phyloP scores from a whole-genome alignment of 1,140 invertebrate genomes.

The Diabrotica virgifera region DNA sequence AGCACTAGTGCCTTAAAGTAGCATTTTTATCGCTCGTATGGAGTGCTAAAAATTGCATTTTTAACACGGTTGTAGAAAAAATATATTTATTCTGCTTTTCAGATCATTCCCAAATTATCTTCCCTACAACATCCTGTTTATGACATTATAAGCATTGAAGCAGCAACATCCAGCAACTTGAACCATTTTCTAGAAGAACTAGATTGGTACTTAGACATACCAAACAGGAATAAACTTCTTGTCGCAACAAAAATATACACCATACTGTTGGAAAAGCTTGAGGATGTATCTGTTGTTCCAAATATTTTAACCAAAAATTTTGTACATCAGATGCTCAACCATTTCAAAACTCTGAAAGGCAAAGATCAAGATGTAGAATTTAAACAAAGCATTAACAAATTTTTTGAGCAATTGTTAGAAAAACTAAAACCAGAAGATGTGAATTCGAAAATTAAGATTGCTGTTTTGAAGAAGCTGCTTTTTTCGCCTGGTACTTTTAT shows the following conservation, averaged over 20 bases:
- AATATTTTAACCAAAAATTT: conserved; percentile 44
- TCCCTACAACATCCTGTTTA: conserved; percentile 60
- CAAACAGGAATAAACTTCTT: conserved; percentile 59
- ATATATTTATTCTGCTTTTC: conserved; percentile 33
- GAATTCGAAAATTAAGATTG: conserved; percentile 53
- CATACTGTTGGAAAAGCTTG: conserved; percentile 29
- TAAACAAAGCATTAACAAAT: conserved; percentile 48
- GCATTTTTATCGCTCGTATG: no score
- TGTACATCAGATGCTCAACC: conserved; percentile 48
- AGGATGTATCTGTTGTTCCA: conserved; percentile 29
- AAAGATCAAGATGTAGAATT: conserved; percentile 51
- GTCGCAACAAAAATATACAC: conserved; percentile 46
- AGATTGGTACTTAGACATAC: conserved; percentile 56
- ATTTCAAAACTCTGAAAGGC: conserved; percentile 53
- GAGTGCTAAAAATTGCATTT: no score
- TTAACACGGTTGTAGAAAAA: no score
- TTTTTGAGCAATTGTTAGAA: conserved; percentile 55
- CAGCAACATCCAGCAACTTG: conserved; percentile 51
- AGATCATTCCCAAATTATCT: conserved; percentile 58
- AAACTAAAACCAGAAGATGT: conserved; percentile 52
- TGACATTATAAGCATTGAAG: conserved; percentile 53
- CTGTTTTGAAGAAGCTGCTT: conserved; percentile 60
- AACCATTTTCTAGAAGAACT: conserved; percentile 56
- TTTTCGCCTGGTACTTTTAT: conserved; percentile 65
- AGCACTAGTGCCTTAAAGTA: no score